Base-by-base conservation (phyloP, 1,140 invertebrate species). In the Gonatopus flavifemur region DNA sequence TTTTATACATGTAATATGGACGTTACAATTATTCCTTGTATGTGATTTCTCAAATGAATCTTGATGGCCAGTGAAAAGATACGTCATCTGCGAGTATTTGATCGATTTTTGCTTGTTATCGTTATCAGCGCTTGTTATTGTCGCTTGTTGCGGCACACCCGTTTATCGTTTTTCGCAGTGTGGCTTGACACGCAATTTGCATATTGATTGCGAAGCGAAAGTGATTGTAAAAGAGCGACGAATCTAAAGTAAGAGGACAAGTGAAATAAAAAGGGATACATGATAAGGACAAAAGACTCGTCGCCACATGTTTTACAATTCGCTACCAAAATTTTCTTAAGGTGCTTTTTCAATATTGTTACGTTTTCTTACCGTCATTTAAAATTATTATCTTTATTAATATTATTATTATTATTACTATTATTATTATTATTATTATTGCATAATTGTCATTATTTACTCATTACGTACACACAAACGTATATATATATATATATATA, bases 341-440 rank as follows among this genome's bases (percentile, higher is more conserved):
- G 69, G 69, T 73, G 68, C 62, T 72, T n/a, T n/a, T n/a, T 72
- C 55, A 60, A 65, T 62, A 65, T 67, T 64, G 66, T 70, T 72
- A 67, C 36, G 57, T 70, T 67, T 57, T 52, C 55, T 53, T 55
- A 48, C 51, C 48, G 50, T 47, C 42, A 55, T 21, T 56, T 62
- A 48, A 50, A 46, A 63, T 63, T 60, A 58, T 64, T 57, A 50
- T 57, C 55, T 57, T 64, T 57, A 61, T 56, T 64, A 66, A 55
- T 47, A 62, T 62, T 60, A 51, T 59, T 56, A 62, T 58, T 28
- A 53, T 58, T 62, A 49, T 36, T 36, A 52, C 52, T 52, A 21
- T 35, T 30, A 58, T 46, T 44, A 16, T 32, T 28, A 38, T 31
- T 46, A 46, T 35, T 40, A 35, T 40, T 19, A 24, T 38, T 10